Evolutionary conservation across 2,888 invertebrate species (phyloP).

Genomic region (Scaptomyza cyrtandrae): DNA sequence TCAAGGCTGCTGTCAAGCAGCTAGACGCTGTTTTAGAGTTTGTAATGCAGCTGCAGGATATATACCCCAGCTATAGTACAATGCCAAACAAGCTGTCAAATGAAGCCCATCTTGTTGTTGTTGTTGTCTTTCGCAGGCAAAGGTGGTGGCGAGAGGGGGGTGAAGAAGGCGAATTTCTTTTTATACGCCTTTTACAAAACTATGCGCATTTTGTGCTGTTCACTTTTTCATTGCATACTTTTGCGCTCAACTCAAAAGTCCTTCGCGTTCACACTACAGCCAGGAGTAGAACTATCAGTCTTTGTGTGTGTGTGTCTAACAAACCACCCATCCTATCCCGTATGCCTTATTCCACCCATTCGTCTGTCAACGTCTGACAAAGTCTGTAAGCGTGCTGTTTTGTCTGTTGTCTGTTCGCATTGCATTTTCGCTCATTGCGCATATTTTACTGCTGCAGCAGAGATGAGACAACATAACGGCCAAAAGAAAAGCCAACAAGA

Average conservation of each 20-base stretch:
- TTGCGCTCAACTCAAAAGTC: conserved; percentile 52
- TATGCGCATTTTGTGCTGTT: conserved; percentile 68
- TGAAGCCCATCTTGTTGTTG: conserved; percentile 72
- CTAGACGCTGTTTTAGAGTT: conserved; percentile 19
- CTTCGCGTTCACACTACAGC: conserved; percentile 66
- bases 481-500: conserved; percentile 48
- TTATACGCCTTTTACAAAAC: conserved; percentile 52
- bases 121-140: conserved; percentile 38
- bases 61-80: conserved; percentile 52
- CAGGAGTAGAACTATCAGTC: conserved; percentile 2
- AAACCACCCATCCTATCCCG: not conserved
- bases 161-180: conserved; percentile 32
- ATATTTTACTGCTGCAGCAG: conserved; percentile 57
- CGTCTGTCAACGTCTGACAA: conserved; percentile 70
- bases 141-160: not conserved
- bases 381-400: conserved; percentile 67
- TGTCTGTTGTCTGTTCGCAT: conserved; percentile 62
- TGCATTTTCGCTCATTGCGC: conserved; percentile 69
- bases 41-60: conserved; percentile 32
- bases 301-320: not conserved
- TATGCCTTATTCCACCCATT: conserved; percentile 27
- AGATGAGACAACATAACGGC: conserved; percentile 53
- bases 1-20: conserved; percentile 47
- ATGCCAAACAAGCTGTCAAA: conserved; percentile 77
- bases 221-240: conserved; percentile 62